Percentiles rank a stretch among this genome's conserved stretches.
Evolutionary conservation across 2,113 vertebrate genomes (phyloP).

Genomic region (Oplegnathus fasciatus): DNA sequence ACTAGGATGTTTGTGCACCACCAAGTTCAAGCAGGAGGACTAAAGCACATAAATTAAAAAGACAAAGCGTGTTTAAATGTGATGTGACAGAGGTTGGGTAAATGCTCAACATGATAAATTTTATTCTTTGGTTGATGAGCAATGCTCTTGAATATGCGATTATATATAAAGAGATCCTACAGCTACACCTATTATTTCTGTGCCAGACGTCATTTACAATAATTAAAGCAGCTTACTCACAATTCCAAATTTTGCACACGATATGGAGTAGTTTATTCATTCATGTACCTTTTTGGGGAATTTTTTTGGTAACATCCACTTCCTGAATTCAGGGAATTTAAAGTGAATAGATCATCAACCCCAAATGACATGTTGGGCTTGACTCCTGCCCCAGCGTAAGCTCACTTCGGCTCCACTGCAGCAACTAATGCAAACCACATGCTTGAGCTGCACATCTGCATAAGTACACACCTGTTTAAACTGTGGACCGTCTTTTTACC

Average conservation of each 20-base stretch:
- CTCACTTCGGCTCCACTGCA: conserved; percentile 47
- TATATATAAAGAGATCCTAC: background rate
- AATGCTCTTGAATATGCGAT: background rate
- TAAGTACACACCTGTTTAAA: conserved; percentile 79
- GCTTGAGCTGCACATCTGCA: conserved; percentile 64
- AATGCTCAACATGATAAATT: background rate
- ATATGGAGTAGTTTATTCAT: conserved; percentile 28
- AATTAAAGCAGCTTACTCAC: background rate
- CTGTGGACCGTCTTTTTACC: conserved; percentile 58
- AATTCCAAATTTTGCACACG: conserved; percentile 1
- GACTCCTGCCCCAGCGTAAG: conserved; percentile 37
- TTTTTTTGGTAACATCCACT: conserved; percentile 51
- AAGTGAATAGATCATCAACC: conserved; percentile 53
- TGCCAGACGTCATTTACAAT: background rate
- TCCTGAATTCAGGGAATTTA: conserved; percentile 49
- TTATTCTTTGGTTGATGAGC: background rate
- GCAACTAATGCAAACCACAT: conserved; percentile 75
- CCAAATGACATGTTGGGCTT: conserved; percentile 56
- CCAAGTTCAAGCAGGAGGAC: conserved; percentile 15
- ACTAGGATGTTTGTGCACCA: background rate
- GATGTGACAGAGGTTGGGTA: background rate
- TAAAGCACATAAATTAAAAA: conserved; percentile 30
- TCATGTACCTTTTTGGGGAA: conserved; percentile 26
- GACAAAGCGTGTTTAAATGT: background rate
- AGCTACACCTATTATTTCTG: background rate